Percentiles rank a stretch among this genome's conserved stretches.
phyloP scores from a whole-genome alignment of 2,888 invertebrate species.

The Scelioninae gen. 2 region DNA sequence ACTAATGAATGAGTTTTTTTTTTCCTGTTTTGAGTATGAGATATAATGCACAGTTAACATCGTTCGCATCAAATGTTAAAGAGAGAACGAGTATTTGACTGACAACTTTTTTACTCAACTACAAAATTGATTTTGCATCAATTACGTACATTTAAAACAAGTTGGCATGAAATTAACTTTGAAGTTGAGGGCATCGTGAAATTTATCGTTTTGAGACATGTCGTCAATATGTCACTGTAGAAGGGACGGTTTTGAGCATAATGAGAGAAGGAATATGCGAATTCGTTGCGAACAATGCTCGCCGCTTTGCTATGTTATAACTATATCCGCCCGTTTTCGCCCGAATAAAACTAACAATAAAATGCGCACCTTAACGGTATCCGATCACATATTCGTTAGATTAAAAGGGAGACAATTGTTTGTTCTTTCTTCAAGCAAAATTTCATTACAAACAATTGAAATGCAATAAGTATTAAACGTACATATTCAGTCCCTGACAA shows the following conservation, averaged over 20 bases:
- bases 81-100: constrained; percentile 48
- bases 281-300: constrained; percentile 67
- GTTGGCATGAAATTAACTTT: constrained; percentile 1
- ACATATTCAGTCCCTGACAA: no score
- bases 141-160: constrained; percentile 20
- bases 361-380: constrained; percentile 64
- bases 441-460: not conserved
- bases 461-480: not conserved
- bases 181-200: constrained; percentile 1
- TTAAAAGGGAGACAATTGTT: constrained; percentile 62
- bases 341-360: constrained; percentile 62
- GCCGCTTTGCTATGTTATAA: constrained; percentile 72
- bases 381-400: constrained; percentile 70
- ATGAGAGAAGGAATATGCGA: constrained; percentile 53
- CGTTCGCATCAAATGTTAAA: constrained; percentile 66
- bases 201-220: constrained; percentile 5
- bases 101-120: constrained; percentile 34
- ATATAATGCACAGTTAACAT: constrained; percentile 66
- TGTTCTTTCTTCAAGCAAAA: not conserved
- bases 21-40: constrained; percentile 64
- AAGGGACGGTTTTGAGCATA: constrained; percentile 54
- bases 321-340: constrained; percentile 73
- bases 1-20: constrained; percentile 67
- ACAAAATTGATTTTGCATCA: constrained; percentile 26
- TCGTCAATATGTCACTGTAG: constrained; percentile 3